Conservation (phyloP, 2,888 invertebrate species). For the Metellina segmentata region DNA sequence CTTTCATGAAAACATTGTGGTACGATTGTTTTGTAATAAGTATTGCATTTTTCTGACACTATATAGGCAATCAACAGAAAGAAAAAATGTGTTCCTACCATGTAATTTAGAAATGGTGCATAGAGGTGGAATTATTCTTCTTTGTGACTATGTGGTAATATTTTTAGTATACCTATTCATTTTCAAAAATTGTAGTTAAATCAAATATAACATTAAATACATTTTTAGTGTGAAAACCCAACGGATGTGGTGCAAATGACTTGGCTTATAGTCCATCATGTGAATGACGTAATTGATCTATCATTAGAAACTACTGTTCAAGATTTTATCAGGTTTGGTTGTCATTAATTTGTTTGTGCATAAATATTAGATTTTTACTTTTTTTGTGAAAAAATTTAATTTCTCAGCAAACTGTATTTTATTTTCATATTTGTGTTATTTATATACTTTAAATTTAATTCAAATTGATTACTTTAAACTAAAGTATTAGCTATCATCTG, state of each 20-base stretch:
- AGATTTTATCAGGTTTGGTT: constrained; percentile 83
- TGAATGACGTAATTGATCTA: constrained; percentile 86
- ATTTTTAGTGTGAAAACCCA: constrained; percentile 83
- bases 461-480: neutral
- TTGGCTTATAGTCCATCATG: constrained; percentile 89
- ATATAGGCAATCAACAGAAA: constrained; percentile 27
- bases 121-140: constrained; percentile 86
- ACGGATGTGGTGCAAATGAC: constrained; percentile 87
- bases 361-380: neutral
- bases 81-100: constrained; percentile 45
- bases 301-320: constrained; percentile 86
- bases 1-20: too few species aligned
- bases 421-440: too few species aligned
- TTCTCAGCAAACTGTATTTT: too few species aligned
- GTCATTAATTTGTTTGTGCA: neutral
- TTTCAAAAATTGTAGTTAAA: neutral
- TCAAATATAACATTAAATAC: neutral
- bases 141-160: constrained; percentile 89
- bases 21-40: too few species aligned
- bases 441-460: neutral
- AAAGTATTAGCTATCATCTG: too few species aligned
- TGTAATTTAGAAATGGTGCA: constrained; percentile 85
- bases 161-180: neutral
- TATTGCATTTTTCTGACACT: too few species aligned
- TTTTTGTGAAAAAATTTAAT: neutral